Evolutionary conservation across 92 coral and sea anemone genomes (phyloP).

Genomic region (Bergia sp.): DNA sequence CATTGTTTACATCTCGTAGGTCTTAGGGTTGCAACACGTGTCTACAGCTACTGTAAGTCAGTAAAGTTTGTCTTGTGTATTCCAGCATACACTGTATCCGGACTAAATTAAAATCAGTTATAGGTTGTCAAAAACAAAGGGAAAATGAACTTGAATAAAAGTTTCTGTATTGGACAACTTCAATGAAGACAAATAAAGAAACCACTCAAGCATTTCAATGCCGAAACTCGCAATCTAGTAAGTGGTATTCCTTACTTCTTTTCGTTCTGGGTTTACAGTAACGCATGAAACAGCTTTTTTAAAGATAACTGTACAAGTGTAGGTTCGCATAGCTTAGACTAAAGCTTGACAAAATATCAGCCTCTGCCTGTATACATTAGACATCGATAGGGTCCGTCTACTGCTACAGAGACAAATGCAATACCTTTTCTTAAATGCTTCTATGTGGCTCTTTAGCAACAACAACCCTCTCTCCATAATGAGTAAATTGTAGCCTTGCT

Average conservation of each 20-base stretch:
- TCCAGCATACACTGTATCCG: too few relatives aligned
- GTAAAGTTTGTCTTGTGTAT: background rate
- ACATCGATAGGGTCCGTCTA: too few relatives aligned
- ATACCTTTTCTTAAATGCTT: conserved; percentile 89
- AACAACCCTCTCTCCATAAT: conserved; percentile 93
- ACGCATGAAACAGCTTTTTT: too few relatives aligned
- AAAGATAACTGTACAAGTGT: background rate
- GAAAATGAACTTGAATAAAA: too few relatives aligned
- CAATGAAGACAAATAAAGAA: too few relatives aligned
- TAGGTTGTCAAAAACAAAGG: background rate
- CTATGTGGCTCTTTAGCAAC: conserved; percentile 89
- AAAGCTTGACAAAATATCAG: background rate
- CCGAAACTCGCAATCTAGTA: too few relatives aligned
- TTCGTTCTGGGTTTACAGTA: background rate
- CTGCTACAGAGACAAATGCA: background rate
- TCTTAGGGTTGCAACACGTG: background rate
- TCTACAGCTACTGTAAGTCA: background rate
- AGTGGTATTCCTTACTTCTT: background rate
- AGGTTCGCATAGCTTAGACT: too few relatives aligned
- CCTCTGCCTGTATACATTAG: too few relatives aligned
- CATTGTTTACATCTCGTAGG: background rate
- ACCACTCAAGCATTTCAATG: too few relatives aligned
- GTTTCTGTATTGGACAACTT: too few relatives aligned
- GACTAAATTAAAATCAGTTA: too few relatives aligned
- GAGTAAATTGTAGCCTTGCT: conserved; percentile 67